Conservation (phyloP, 2,888 invertebrate genomes). For the Andrena bicolor region DNA sequence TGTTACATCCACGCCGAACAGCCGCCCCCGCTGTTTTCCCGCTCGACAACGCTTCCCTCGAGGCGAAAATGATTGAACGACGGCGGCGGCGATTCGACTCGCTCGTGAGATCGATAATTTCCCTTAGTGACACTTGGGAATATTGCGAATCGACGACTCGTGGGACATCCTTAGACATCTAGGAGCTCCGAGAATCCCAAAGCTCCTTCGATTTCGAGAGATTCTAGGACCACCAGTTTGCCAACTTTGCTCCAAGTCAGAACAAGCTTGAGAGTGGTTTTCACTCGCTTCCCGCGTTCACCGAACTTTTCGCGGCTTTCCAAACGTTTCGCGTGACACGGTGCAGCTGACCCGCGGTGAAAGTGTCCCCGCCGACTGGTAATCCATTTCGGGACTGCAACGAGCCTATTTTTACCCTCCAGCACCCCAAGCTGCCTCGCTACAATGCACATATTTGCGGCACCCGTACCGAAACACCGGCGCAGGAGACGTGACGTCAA, state of each 20-base stretch:
- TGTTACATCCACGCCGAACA: conserved; percentile 13
- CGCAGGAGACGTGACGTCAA: too few species aligned
- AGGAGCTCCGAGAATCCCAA: not conserved
- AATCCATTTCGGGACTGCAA: conserved; percentile 6
- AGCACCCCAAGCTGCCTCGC: too few species aligned
- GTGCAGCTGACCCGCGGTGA: conserved; percentile 20
- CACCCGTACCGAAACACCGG: too few species aligned
- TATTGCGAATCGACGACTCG: not conserved
- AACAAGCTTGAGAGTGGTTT: not conserved
- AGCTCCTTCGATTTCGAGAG: not conserved
- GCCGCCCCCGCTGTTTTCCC: conserved; percentile 35
- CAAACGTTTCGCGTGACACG: conserved; percentile 11
- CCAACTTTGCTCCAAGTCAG: not conserved
- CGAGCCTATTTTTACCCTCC: conserved; percentile 7
- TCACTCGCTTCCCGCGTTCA: not conserved
- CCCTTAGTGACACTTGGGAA: not conserved
- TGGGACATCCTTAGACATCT: not conserved
- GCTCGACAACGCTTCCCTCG: not conserved
- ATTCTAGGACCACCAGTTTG: not conserved
- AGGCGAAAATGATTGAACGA: not conserved
- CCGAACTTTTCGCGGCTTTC: conserved; percentile 13
- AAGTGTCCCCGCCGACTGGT: conserved; percentile 22
- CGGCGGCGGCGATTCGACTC: not conserved
- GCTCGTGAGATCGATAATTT: not conserved
- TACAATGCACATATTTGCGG: too few species aligned